These are phyloP conservation scores for Phainopepla nitens DNA, from an alignment of 2,113 vertebrate species.

Conservation along the genomic window DNA sequence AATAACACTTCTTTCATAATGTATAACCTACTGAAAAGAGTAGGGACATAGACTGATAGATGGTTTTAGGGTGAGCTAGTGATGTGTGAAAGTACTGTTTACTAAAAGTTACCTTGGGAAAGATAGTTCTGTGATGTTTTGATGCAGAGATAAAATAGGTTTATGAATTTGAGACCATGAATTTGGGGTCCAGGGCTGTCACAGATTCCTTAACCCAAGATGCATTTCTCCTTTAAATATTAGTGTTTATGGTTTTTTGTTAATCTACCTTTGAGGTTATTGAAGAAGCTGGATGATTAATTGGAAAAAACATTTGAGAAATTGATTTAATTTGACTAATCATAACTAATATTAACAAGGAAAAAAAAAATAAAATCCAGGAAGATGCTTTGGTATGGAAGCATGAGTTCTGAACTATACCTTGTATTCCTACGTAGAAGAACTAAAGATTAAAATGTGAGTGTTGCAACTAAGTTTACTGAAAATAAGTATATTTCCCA, in stretches of 20 bases:
- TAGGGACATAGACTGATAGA: neutral
- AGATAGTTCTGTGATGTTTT: neutral
- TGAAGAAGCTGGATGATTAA: neutral
- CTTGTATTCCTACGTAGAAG: neutral
- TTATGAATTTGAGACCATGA: neutral
- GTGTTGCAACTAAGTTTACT: neutral
- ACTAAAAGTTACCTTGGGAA: neutral
- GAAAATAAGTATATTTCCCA: neutral
- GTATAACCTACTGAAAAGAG: neutral
- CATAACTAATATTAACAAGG: neutral
- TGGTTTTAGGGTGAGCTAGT: neutral
- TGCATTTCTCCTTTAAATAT: neutral
- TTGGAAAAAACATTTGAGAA: neutral
- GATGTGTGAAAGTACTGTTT: neutral
- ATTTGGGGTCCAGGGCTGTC: neutral
- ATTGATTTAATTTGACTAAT: neutral
- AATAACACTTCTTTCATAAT: neutral
- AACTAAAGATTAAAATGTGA: neutral
- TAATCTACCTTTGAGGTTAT: neutral
- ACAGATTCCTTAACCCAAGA: neutral
- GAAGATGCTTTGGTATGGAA: neutral
- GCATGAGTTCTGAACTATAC: fast-evolving
- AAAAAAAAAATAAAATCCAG: neutral
- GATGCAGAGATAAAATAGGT: neutral
- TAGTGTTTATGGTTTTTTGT: neutral